Evolutionary conservation across 1,140 invertebrate genomes (phyloP).

Genomic region (Nephotettix cincticeps): DNA sequence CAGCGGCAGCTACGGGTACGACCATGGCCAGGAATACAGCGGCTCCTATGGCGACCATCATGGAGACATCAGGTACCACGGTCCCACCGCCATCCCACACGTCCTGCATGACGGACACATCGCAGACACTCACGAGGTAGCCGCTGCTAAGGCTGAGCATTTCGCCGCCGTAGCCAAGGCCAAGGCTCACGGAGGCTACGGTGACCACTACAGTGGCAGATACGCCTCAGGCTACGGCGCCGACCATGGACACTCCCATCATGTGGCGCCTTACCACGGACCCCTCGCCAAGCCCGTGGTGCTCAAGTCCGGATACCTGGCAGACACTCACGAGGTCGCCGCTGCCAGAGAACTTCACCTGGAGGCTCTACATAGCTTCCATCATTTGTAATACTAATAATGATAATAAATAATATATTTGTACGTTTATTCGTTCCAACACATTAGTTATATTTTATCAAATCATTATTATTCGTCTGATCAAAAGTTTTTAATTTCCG

Average conservation of each 20-base stretch:
- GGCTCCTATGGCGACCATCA: background rate
- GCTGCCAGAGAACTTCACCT: constrained; percentile 37
- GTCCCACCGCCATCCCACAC: background rate
- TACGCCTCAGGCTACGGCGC: background rate
- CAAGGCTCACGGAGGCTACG: background rate
- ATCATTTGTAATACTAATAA: no score
- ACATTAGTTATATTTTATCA: no score
- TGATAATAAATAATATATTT: no score
- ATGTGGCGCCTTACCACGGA: background rate
- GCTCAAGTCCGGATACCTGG: background rate
- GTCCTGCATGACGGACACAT: constrained; percentile 25
- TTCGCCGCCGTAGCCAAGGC: background rate
- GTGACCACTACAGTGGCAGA: background rate
- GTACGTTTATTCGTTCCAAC: no score
- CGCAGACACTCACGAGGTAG: constrained; percentile 17
- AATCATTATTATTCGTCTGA: no score
- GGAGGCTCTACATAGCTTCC: constrained; percentile 15
- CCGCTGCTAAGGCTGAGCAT: constrained; percentile 12
- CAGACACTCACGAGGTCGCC: constrained; percentile 34
- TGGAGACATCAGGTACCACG: constrained; percentile 6
- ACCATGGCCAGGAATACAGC: background rate
- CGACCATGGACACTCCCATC: background rate
- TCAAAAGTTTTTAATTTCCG: no score
- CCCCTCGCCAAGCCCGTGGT: constrained; percentile 1
- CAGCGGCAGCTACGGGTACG: background rate